Evolutionary conservation across 1,140 invertebrate genomes (phyloP), one percentile per base, ranked within the genome.

Genomic region (Brachionus rotundiformis): DNA sequence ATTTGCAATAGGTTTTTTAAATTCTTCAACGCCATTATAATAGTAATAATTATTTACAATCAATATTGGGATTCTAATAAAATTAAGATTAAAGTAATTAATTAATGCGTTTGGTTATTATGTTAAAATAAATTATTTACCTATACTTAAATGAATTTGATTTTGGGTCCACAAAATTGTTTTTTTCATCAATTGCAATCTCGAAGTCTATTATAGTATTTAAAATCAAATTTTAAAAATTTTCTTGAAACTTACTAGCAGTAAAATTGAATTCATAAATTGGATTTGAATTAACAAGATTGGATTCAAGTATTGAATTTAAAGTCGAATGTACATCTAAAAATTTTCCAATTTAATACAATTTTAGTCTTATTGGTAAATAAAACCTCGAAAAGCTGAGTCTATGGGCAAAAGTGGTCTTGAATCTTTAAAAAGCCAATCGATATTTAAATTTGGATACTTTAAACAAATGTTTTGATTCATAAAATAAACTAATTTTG

Each of bases 31-130:
- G 0, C 29, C 36, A 31, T 39, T 63, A 19, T 36, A 79, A 59
- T 59, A 79, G 76, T 63, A 79, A 3, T 29, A 54, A 59, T 79
- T 79, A 25, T 54, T 59, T 27, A 63, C 59, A 19, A 79, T 59
- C 25, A 59, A 79, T 16, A 79, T 79, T 59, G 76, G 76, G 1
- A 79, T 79, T 79, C 76, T 75, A 44, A 75, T 41, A 39, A 27
- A 23, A n/a, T n/a, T n/a, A n/a, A n/a, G n/a, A n/a, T n/a, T n/a
- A n/a, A n/a, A n/a, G n/a, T n/a, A n/a, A n/a, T n/a, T n/a, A n/a
- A n/a, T n/a, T n/a, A n/a, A n/a, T n/a, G n/a, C n/a, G n/a, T n/a
- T n/a, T n/a, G n/a, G n/a, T n/a, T n/a, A n/a, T n/a, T n/a, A n/a
- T n/a, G n/a, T n/a, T n/a, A n/a, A n/a, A n/a, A n/a, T 36, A 41